These are phyloP conservation scores for Balearica regulorum DNA, from an alignment of 2,797 vertebrate genomes.

Conservation along the genomic window DNA sequence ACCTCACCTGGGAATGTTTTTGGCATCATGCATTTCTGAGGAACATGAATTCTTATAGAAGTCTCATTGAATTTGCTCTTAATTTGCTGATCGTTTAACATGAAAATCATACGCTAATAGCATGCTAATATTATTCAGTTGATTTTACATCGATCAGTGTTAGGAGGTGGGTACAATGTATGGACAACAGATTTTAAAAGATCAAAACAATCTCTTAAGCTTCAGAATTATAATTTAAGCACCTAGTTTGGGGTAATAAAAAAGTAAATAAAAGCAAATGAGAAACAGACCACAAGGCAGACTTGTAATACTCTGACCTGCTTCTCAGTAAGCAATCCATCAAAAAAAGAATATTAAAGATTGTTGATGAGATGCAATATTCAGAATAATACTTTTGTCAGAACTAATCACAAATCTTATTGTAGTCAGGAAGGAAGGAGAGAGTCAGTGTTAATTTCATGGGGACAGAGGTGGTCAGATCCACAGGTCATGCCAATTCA, in stretches of 20 bases:
- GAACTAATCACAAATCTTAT: background rate
- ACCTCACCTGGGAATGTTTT: background rate
- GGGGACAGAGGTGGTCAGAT: background rate
- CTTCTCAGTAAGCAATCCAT: background rate
- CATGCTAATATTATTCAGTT: background rate
- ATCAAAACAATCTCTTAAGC: background rate
- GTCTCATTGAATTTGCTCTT: background rate
- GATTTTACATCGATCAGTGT: background rate
- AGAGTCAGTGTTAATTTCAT: background rate
- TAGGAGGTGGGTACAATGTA: background rate
- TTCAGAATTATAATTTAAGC: background rate
- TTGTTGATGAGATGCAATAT: background rate
- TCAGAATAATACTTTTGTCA: background rate
- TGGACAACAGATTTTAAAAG: background rate
- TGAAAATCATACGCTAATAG: background rate
- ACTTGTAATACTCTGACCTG: background rate
- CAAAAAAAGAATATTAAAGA: background rate
- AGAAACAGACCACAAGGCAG: background rate
- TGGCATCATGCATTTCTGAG: background rate
- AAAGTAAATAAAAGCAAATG: background rate
- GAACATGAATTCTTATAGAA: background rate
- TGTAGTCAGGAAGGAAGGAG: background rate
- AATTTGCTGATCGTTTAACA: background rate
- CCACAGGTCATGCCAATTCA: background rate
- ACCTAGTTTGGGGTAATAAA: background rate